phyloP scores from a whole-genome alignment of 1,140 invertebrate species.

The Hycleus phaleratus region DNA sequence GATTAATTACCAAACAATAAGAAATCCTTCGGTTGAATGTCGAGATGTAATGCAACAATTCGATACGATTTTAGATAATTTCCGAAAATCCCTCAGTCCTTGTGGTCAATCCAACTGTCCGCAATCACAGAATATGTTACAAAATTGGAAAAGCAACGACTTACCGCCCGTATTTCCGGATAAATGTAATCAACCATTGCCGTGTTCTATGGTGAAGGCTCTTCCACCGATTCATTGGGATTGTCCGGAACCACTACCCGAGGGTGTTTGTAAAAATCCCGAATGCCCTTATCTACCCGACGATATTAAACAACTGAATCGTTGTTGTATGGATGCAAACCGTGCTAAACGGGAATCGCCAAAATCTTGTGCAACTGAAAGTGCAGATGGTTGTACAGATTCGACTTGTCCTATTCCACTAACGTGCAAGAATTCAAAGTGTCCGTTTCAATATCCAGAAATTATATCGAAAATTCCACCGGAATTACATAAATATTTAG shows the following conservation, averaged over 20 bases:
- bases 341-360: neutral
- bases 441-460: slow-evolving; percentile 19
- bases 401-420: slow-evolving; percentile 18
- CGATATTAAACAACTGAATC: slow-evolving; percentile 17
- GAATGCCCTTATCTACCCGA: slow-evolving; percentile 30
- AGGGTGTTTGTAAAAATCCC: slow-evolving; percentile 34
- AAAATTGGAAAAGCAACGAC: too few species aligned
- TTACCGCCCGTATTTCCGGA: slow-evolving; percentile 18
- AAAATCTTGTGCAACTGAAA: neutral
- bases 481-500: neutral
- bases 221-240: slow-evolving; percentile 38
- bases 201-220: slow-evolving; percentile 19
- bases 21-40: slow-evolving; percentile 30
- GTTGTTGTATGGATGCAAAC: neutral
- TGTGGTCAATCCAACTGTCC: slow-evolving; percentile 34
- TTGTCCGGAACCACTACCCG: slow-evolving; percentile 38
- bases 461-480: neutral
- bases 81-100: slow-evolving; percentile 34
- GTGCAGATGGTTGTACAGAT: slow-evolving; percentile 14
- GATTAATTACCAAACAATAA: neutral
- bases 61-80: slow-evolving; percentile 33
- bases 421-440: slow-evolving; percentile 26
- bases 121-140: slow-evolving; percentile 22
- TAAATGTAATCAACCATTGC: slow-evolving; percentile 23
- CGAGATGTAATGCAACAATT: slow-evolving; percentile 37